Percentiles rank a stretch among this genome's conserved stretches.
These are phyloP conservation scores for Chrysogorgia sp. DNA, from an alignment of 92 coral and sea anemone genomes.

Conservation along the genomic window DNA sequence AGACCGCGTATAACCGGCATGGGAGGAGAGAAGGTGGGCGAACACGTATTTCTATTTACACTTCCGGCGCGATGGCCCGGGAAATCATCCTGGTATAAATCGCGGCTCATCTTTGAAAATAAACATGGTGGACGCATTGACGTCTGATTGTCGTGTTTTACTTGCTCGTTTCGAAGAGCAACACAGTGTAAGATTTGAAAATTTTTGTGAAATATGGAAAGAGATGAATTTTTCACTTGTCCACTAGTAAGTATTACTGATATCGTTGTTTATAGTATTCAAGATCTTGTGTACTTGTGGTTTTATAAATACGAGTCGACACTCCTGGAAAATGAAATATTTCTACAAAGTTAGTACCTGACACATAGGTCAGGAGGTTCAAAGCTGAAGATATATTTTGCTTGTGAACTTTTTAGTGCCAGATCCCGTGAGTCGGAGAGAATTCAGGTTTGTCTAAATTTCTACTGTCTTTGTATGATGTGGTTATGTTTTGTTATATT, in stretches of 20 bases:
- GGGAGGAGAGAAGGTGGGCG: too few species aligned
- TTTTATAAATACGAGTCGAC: too few species aligned
- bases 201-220: constrained; percentile 89
- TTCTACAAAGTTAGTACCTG: background rate
- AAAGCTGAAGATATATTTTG: background rate
- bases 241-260: constrained; percentile 69
- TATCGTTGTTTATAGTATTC: background rate
- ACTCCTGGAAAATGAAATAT: background rate
- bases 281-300: too few species aligned
- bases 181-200: constrained; percentile 83
- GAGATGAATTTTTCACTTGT: constrained; percentile 91
- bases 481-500: too few species aligned
- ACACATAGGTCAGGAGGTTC: background rate
- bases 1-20: too few species aligned
- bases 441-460: constrained; percentile 27
- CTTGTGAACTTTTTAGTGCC: constrained; percentile 3
- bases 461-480: too few species aligned
- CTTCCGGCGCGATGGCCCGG: too few species aligned
- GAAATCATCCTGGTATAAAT: too few species aligned
- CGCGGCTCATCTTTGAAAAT: too few species aligned
- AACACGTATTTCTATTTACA: too few species aligned
- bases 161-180: constrained; percentile 90
- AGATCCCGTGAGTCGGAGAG: constrained; percentile 18
- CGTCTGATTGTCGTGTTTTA: constrained; percentile 85
- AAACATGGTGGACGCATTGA: constrained; percentile 58